Conservation (phyloP, 2,797 vertebrate species). For the Pangasius djambal region DNA sequence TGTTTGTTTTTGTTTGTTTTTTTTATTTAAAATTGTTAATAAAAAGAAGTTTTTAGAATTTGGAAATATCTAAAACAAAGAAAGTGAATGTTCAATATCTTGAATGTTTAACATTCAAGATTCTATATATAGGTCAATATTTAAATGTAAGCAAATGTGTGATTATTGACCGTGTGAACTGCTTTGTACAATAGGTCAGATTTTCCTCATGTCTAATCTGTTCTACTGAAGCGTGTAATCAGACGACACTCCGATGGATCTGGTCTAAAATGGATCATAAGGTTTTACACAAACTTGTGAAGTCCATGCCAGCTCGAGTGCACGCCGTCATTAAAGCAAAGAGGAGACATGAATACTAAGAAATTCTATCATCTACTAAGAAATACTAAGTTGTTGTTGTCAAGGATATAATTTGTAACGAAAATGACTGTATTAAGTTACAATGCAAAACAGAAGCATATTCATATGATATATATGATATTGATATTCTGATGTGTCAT, state of each 20-base stretch:
- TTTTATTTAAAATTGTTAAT: not conserved
- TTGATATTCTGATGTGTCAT: no score
- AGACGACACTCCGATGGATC: no score
- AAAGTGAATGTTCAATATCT: not conserved
- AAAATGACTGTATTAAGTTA: no score
- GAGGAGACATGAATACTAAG: no score
- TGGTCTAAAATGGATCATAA: not conserved
- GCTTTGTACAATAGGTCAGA: not conserved
- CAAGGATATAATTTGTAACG: no score
- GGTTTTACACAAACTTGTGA: not conserved
- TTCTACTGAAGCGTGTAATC: not conserved
- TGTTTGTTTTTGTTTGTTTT: no score
- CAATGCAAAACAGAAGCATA: no score
- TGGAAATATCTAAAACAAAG: not conserved
- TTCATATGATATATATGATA: no score
- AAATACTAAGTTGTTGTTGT: no score
- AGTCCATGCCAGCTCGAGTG: not conserved
- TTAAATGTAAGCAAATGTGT: not conserved
- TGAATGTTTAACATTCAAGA: no score
- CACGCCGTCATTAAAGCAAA: not conserved
- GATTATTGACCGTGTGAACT: not conserved
- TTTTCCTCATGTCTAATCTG: not conserved
- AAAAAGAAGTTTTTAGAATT: not conserved
- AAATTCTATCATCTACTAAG: no score
- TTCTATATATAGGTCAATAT: no score